Conservation (phyloP, 2,113 vertebrate species). For the Ophiodon elongatus region DNA sequence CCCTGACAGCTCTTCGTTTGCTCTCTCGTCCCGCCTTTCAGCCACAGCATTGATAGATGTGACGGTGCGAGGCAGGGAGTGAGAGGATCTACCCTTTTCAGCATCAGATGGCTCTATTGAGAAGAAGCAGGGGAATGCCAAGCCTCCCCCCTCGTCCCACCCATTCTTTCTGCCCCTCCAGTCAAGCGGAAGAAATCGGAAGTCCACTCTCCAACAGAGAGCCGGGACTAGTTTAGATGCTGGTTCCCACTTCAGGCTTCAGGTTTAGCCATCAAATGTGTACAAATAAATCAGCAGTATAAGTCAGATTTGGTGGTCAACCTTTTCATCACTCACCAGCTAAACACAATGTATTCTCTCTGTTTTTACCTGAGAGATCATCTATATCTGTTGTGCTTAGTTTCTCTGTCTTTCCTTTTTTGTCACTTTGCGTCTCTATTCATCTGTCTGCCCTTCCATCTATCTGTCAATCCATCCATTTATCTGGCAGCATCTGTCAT, state of each 20-base stretch:
- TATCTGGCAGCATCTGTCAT: conserved; percentile 67
- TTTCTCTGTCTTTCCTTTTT: conserved; percentile 32
- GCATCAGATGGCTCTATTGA: conserved; percentile 57
- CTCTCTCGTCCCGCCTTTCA: conserved; percentile 60
- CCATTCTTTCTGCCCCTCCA: conserved; percentile 57
- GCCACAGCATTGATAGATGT: conserved; percentile 61
- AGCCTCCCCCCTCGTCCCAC: conserved; percentile 13
- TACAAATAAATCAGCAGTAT: conserved; percentile 17
- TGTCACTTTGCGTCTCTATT: conserved; percentile 56
- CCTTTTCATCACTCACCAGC: conserved; percentile 27
- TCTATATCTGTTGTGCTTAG: conserved; percentile 10
- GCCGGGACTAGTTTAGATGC: conserved; percentile 14
- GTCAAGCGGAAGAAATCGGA: conserved; percentile 68
- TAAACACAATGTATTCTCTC: conserved; percentile 40
- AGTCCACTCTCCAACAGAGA: conserved; percentile 47
- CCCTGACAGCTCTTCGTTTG: conserved; percentile 40
- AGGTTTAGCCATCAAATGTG: conserved; percentile 22
- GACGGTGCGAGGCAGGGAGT: conserved; percentile 46
- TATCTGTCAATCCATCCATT: conserved; percentile 74
- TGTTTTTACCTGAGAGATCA: conserved; percentile 25
- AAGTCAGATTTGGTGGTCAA: conserved; percentile 28
- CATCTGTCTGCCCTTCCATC: conserved; percentile 57
- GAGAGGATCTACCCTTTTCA: conserved; percentile 64
- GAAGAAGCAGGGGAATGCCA: conserved; percentile 46
- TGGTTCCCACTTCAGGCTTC: conserved; percentile 26